Base-by-base conservation (phyloP, 1,140 invertebrate species). In the Aphelinus certus region DNA sequence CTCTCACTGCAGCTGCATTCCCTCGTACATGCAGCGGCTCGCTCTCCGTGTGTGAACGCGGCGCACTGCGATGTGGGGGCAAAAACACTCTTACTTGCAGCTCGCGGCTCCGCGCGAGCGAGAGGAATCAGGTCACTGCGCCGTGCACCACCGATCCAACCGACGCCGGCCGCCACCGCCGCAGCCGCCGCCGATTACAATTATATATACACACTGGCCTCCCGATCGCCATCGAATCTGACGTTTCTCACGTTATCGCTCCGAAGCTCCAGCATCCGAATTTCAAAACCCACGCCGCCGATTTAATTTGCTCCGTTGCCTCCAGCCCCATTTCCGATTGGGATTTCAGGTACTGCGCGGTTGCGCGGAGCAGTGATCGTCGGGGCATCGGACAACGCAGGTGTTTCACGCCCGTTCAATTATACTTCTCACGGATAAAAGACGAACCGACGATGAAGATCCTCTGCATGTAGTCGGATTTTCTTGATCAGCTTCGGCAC, bases 71-170 rank as follows among this genome's bases (percentile, higher is more conserved):
- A 26, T 26, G 57, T 60, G n/a, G 46, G 10, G 67, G 61, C 51
- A 43, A 58, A 49, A 85, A 84, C 83, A 82, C 84, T 88, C 83
- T 86, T 84, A 85, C 86, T 83, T 81, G 83, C 82, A 81, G 82
- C 79, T 80, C 83, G 83, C 83, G 81, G 84, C 86, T 53, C 51
- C 51, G 51, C 4, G 51, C 4, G 51, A 87, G 85, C 85, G 86
- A 85, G 82, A 83, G 82, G 84, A 88, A 88, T 88, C 84, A 88
- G 87, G 87, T 88, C 87, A 88, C 83, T 84, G 86, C 83, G 85
- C 83, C 83, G 83, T 26, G 26, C 26, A 26, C 26, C 26, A 26
- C 26, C 26, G 26, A 26, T 26, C 26, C 26, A 26, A 26, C 26
- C 26, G 26, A 26, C 26, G 84, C 82, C 83, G 85, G 84, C 81